Evolutionary conservation across 1,140 invertebrate species (phyloP), one percentile per base, ranked within the genome.

Genomic region (Trichonephila clavata): DNA sequence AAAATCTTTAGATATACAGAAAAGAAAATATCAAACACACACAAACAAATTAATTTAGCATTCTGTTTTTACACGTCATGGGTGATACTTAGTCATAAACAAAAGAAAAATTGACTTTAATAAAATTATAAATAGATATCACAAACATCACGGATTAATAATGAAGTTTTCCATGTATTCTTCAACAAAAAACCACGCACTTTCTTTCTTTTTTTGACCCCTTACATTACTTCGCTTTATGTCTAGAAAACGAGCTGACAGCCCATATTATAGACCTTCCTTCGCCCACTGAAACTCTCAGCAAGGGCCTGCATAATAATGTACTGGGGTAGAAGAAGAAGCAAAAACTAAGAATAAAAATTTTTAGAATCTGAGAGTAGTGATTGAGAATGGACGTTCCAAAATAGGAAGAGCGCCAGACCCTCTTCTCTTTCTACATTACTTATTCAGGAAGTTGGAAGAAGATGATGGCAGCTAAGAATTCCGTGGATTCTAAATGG

Each of bases 361-460:
- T 59, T 24, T 59, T 84, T 84, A 87, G 27, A 71, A 57, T 71
- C 65, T 20, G 27, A 32, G 59, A 90, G 27, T 90, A 57, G 68
- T 90, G 88, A 90, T 90, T 90, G 88, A 90, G 88, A 57, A 71
- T 57, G 68, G 88, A 80, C 71, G 68, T 24, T 81, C 43, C 68
- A 32, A 77, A 77, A 77, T 77, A 18, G 68, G 68, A 27, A 77
- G 27, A 27, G 27, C 14, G 27, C 68, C 27, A 24, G 27, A 32
- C 88, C 60, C 68, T 59, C 87, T 90, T 71, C 24, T 61, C 71
- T 61, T 90, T 77, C 68, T 5, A 77, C 68, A 90, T 90, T 90
- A 90, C 88, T 80, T 90, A 90, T 90, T 90, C 88, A 90, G 20
- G 88, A 90, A 87, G 71, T 81, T 90, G 60, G 65, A 71, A 61